Evolutionary conservation across 53 echinoderm and acorn worm species (phyloP), one percentile per base, ranked within the genome.

Genomic region (Paracentrotus lividus): DNA sequence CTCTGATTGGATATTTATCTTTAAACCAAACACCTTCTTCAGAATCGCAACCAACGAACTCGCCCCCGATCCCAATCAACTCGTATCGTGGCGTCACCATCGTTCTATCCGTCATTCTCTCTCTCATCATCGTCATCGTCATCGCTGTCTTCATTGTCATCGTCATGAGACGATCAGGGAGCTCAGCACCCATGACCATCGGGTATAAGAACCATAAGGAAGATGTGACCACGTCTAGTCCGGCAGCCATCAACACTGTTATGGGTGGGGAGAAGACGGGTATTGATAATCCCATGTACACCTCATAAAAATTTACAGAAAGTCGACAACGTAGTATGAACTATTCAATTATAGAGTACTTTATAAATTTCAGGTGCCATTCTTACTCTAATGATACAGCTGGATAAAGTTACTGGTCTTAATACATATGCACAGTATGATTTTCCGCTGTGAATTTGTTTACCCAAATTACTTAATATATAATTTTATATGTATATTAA

Each of bases 121-220:
- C 81, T 20, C 1, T 81, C 20, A 8, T 12, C 81, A 47, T 81
- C 81, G 49, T 81, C 81, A 8, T 26, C 81, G n/a, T 81, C 81
- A 47, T 81, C 13, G 55, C 12, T 5, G 55, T 87, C 57, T 45
- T 56, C 87, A 4, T 87, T 8, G 87, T 56, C 57, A 2, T 87
- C 5, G 16, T 87, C 29, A 7, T 87, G 55, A 55, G 57, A 34
- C 87, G 87, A 87, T 87, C 87, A 56, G 24, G 87, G 24, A 87
- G 33, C 32, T 87, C 87, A 16, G 36, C 16, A 8, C 15, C 21
- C 8, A 16, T 87, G 57, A 87, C 87, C 55, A 87, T 87, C 38
- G 87, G 87, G 18, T 87, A 87, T 34, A 87, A 87, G 57, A 87
- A 87, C 27, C 55, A 87, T 18, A 87, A 87, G 14, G 55, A 87